A percentile compares a stretch with the other conserved stretches of the same genome.
These are phyloP conservation scores for Erpornis zantholeuca DNA, from an alignment of 2,113 vertebrate species.

Conservation along the genomic window DNA sequence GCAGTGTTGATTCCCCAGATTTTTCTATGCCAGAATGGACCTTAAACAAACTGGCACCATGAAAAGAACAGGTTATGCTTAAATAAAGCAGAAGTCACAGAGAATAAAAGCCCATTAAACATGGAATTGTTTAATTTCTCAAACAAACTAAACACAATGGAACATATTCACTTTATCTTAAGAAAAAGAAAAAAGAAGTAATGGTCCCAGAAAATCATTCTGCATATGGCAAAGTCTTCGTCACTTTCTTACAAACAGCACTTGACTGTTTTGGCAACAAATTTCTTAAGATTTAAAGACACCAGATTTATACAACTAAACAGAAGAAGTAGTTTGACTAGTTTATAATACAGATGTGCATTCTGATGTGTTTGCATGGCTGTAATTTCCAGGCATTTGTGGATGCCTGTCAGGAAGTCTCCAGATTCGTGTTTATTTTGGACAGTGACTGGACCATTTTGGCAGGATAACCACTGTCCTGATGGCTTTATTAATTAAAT, in stretches of 20 bases:
- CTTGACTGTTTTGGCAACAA: background rate
- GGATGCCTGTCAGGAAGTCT: background rate
- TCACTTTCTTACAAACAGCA: constrained; percentile 11
- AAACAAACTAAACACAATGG: constrained; percentile 6
- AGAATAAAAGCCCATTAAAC: background rate
- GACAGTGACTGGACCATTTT: background rate
- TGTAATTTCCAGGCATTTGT: background rate
- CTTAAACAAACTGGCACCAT: background rate
- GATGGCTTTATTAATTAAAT: background rate
- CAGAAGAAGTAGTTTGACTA: background rate
- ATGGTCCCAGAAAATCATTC: constrained; percentile 20
- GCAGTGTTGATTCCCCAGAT: background rate
- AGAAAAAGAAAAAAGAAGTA: background rate
- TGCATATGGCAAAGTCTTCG: background rate
- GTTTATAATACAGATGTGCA: background rate
- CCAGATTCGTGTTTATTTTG: background rate
- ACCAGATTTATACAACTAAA: background rate
- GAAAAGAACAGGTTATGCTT: background rate
- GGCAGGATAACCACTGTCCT: background rate
- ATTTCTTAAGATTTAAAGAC: background rate
- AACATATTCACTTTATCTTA: constrained; percentile 2
- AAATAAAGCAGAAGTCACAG: constrained; percentile 18
- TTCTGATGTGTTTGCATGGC: background rate
- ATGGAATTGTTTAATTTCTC: constrained; percentile 4
- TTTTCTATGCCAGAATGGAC: background rate